Evolutionary conservation across 2,797 vertebrate genomes (phyloP).

Genomic region (Prunella strophiata): DNA sequence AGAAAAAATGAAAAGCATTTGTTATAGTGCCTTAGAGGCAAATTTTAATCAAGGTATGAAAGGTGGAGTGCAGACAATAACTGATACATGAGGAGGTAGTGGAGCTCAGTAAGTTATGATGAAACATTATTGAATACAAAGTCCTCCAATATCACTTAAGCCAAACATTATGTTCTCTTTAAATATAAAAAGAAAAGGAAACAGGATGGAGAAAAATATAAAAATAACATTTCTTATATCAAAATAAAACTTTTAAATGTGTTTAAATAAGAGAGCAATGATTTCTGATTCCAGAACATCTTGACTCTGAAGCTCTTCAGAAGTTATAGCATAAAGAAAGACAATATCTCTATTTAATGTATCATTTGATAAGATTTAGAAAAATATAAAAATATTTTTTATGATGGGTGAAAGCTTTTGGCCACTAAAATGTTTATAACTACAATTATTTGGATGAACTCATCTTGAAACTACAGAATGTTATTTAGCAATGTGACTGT

Average conservation of each 20-base stretch:
- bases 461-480: not conserved
- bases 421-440: not conserved
- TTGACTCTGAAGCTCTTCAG: not conserved
- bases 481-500: not conserved
- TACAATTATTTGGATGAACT: not conserved
- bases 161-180: not conserved
- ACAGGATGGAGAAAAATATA: not conserved
- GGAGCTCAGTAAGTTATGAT: not conserved
- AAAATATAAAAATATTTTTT: not conserved
- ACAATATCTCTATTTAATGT: not conserved
- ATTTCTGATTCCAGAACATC: not conserved
- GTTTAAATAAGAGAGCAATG: not conserved
- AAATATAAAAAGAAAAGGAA: not conserved
- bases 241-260: not conserved
- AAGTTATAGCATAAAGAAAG: not conserved
- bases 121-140: not conserved
- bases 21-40: not conserved
- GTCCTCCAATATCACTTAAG: not conserved
- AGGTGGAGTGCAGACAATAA: not conserved
- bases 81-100: not conserved
- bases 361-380: not conserved
- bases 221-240: not conserved
- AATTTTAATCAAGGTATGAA: not conserved
- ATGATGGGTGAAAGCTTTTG: not conserved
- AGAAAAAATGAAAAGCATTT: not conserved